Evolutionary conservation across 2,113 vertebrate species (phyloP).

Genomic region (Lipotes vexillifer): DNA sequence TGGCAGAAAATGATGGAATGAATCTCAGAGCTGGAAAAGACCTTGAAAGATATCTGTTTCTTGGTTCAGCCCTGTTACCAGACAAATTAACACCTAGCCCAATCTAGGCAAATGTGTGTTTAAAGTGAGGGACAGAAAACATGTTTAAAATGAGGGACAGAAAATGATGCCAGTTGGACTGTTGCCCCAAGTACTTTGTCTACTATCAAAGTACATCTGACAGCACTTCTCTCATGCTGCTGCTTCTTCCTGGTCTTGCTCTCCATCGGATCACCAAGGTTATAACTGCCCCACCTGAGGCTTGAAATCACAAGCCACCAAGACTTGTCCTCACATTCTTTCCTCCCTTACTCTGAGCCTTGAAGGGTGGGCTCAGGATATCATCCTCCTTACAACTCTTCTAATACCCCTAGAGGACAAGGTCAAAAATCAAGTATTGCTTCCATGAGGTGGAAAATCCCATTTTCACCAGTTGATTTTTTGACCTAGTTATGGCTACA

Average conservation of each 20-base stretch:
- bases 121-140: not conserved
- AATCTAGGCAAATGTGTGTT: not conserved
- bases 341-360: not conserved
- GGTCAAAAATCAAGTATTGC: not conserved
- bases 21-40: not conserved
- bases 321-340: not conserved
- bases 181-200: not conserved
- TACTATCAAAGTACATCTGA: not conserved
- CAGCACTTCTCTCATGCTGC: not conserved
- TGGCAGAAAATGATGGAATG: not conserved
- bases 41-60: not conserved
- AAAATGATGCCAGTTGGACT: not conserved
- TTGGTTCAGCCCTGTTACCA: not conserved
- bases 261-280: not conserved
- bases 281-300: not conserved
- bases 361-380: not conserved
- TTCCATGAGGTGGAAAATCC: not conserved
- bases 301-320: not conserved
- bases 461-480: not conserved
- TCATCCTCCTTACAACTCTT: not conserved
- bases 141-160: not conserved
- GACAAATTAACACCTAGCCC: not conserved
- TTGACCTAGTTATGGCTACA: not conserved
- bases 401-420: not conserved
- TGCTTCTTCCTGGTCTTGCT: not conserved